Percentiles rank a stretch among this genome's conserved stretches.
Evolutionary conservation across 2,113 vertebrate species (phyloP).

Genomic region (Tauraco erythrolophus): DNA sequence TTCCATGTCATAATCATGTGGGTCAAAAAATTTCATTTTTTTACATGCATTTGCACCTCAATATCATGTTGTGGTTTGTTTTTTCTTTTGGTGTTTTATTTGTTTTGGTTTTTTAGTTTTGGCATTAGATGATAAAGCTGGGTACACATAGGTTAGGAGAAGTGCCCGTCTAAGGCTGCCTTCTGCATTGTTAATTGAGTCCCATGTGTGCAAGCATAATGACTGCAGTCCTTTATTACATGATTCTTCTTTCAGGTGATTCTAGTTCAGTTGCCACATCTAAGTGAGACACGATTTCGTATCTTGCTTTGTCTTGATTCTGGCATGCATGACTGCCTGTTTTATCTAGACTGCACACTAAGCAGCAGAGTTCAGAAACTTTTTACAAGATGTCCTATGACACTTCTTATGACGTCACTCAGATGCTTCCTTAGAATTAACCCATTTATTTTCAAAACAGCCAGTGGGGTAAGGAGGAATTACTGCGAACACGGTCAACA

Average conservation of each 20-base stretch:
- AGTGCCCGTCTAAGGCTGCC: neutral
- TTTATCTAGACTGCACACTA: neutral
- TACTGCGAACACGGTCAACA: neutral
- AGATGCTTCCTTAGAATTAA: neutral
- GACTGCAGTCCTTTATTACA: neutral
- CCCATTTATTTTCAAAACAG: neutral
- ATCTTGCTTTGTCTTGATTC: neutral
- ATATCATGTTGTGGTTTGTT: neutral
- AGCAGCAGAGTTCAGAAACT: neutral
- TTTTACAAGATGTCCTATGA: neutral
- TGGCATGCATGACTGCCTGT: neutral
- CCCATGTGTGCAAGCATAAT: accelerated
- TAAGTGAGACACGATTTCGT: neutral
- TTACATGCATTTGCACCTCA: neutral
- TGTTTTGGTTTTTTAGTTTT: neutral
- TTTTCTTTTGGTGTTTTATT: neutral
- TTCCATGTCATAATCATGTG: accelerated
- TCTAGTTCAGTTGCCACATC: neutral
- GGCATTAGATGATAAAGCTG: neutral
- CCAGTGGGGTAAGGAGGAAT: neutral
- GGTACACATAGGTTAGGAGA: neutral
- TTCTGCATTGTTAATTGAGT: neutral
- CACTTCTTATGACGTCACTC: neutral
- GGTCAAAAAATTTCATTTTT: neutral
- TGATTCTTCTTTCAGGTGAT: neutral